These are phyloP conservation scores for Oncorhynchus nerka DNA, from an alignment of 2,113 vertebrate species.

Conservation along the genomic window DNA sequence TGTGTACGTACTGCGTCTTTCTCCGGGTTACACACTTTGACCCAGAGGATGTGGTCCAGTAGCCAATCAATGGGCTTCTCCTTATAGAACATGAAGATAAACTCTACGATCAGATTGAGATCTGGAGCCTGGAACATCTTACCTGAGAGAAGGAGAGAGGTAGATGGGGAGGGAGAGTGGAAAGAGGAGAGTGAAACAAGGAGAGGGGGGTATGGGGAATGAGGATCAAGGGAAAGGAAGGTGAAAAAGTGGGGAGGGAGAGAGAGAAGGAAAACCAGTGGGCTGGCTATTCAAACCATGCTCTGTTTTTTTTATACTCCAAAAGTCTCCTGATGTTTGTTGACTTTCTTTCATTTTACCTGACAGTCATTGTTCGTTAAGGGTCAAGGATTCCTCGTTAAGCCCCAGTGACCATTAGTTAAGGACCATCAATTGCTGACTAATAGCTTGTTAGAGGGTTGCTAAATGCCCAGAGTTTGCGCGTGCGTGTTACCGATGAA, in stretches of 20 bases:
- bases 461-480: neutral
- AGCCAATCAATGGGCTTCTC: conserved; percentile 99
- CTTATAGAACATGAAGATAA: conserved; percentile 99
- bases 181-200: neutral
- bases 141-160: conserved; percentile 71
- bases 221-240: neutral
- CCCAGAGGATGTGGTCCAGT: conserved; percentile 97
- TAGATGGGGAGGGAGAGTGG: neutral
- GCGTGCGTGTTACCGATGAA: conserved; percentile 85
- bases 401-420: too few species aligned
- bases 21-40: conserved; percentile 98
- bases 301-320: neutral
- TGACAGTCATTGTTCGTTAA: too few species aligned
- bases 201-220: neutral
- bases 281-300: neutral
- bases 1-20: conserved; percentile 90
- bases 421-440: too few species aligned
- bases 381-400: too few species aligned
- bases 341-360: too few species aligned
- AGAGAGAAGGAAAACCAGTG: neutral
- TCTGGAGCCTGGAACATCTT: conserved; percentile 99
- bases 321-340: too few species aligned
- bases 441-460: too few species aligned
- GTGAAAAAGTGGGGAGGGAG: neutral
- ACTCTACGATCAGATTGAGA: conserved; percentile 96